Evolutionary conservation across 2,888 invertebrate species (phyloP), one percentile per base, ranked within the genome.

Genomic region (Spodoptera exigua): DNA sequence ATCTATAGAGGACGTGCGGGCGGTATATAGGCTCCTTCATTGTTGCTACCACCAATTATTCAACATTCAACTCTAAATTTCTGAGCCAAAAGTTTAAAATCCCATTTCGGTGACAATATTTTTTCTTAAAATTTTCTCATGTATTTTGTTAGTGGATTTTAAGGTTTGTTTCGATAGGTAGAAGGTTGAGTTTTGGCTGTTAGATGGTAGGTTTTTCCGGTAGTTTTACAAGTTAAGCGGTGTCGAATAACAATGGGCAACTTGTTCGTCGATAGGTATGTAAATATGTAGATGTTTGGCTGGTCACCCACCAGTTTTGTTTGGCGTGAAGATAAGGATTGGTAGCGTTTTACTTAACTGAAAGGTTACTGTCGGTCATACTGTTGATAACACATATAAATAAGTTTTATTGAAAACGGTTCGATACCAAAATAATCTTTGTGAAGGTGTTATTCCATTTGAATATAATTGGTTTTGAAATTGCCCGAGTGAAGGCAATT

Each of bases 1-100:
- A 94, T 94, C 93, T 91, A 94, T 91, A 92, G 92, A 93, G 93
- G 93, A 94, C 94, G 94, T 94, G 92, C 93, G 93, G 93, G 92
- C 83, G 85, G 86, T 86, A 88, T 87, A 89, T 89, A 88, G 84
- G 82, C 87, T 85, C 81, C 86, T 83, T 88, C 87, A 88, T 87
- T 91, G 90, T 89, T 83, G 78, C 80, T 79, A 86, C 87, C 73
- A 80, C 70, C 61, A 45, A 14, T 13, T 5, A 37, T 0, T 4
- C 1, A 21, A 2, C 62, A 78, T 45, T 13, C 34, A 0, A 87
- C 60, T 65, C 57, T 72, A 7, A 69, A 83, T 83, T 73, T 16
- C 86, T 60, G 0, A 0, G 0, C 0, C 0, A 49, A 81, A 51
- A 74, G 63, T 61, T 45, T 2, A 74, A 67, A 78, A 77, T 84